Evolutionary conservation across 2,888 invertebrate species (phyloP), one percentile per base, ranked within the genome.

Genomic region (Drosophila helvetica): DNA sequence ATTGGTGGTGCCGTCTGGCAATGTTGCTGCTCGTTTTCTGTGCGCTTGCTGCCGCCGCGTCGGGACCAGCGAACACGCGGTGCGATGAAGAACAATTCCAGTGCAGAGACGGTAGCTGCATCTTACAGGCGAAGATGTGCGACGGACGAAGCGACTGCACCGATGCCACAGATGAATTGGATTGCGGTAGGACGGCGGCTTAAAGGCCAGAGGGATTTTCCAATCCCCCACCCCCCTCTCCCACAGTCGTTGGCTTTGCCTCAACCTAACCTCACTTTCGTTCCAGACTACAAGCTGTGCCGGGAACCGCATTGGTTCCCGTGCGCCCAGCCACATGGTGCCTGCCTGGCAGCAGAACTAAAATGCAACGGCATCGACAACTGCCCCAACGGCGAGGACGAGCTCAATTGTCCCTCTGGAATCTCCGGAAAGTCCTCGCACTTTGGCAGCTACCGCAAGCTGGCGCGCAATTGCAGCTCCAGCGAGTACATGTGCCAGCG

Each of bases 331-430:
- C 77, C 89, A 55, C 94, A 93, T 18, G 90, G 90, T 15, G 93
- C 93, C 38, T 97, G 97, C 91, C 94, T 97, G 68, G 95, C 96
- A 0, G 91, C 92, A 51, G 89, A 92, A 7, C 95, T 95, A 94
- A 92, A 95, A 5, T 97, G 97, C 92, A 96, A 97, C 91, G 94
- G 94, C 15, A 93, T 93, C 54, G 90, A 92, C 0, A 95, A 96
- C 81, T 96, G 96, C 79, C 92, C 93, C 0, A 95, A 96, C 81
- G 94, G 93, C 3, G 94, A 94, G 67, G 96, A 96, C 83, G 96
- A 96, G 80, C 51, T 77, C 15, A 60, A 89, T 42, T 92, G 92
- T 53, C 80, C 76, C 27, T 8, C 27, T 27, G 27, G 27, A 0
- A 27, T 27, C 8, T 27, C 8, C 2, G 27, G 27, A 1, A 67